A percentile compares a stretch with the other conserved stretches of the same genome.
Conservation (phyloP, 2,113 vertebrate genomes). For the Falco punctatus region DNA sequence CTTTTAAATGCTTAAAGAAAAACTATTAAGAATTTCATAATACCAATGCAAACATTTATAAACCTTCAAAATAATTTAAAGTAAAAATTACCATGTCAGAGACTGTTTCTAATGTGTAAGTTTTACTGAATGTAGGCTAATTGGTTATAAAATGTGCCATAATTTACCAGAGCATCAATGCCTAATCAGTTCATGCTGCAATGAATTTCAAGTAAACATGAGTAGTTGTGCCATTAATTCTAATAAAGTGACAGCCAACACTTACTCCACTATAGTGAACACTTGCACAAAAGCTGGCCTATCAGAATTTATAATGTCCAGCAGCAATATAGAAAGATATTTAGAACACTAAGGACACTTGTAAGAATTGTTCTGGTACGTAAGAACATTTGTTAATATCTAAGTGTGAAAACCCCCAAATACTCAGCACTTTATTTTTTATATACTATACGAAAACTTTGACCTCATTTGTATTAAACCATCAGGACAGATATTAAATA, state of each 20-base stretch:
- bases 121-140: not conserved
- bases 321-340: not conserved
- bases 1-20: not conserved
- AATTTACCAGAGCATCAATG: constrained; percentile 48
- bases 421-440: not conserved
- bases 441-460: not conserved
- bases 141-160: constrained; percentile 22
- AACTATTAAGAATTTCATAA: not conserved
- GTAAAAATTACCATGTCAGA: not conserved
- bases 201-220: constrained; percentile 47
- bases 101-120: not conserved
- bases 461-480: not conserved
- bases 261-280: not conserved
- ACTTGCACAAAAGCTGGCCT: not conserved
- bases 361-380: not conserved
- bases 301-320: not conserved
- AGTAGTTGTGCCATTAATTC: constrained; percentile 44
- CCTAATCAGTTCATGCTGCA: constrained; percentile 33
- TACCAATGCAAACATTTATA: not conserved
- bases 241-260: constrained; percentile 35
- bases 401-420: not conserved
- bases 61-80: not conserved
- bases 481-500: not conserved
- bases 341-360: not conserved
- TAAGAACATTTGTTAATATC: not conserved